phyloP scores from a whole-genome alignment of 1,140 invertebrate genomes.

The Gonioctena quinquepunctata region DNA sequence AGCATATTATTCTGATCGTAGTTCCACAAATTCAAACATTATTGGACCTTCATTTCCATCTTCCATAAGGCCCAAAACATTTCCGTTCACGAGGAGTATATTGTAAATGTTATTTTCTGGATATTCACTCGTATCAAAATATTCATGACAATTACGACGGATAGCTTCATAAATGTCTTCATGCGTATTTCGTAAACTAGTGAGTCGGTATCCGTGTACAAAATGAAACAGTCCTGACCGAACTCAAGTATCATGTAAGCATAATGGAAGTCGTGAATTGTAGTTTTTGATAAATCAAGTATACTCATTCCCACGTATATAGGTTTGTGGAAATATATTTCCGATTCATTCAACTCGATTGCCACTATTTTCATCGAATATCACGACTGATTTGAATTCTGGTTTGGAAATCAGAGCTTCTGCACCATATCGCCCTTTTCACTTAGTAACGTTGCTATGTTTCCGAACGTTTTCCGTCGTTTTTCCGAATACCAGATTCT shows the following conservation, averaged over 20 bases:
- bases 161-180: constrained; percentile 36
- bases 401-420: constrained; percentile 20
- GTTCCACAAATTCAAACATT: constrained; percentile 54
- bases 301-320: constrained; percentile 44
- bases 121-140: constrained; percentile 33
- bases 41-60: too few species aligned
- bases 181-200: constrained; percentile 38
- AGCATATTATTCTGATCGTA: constrained; percentile 56
- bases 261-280: constrained; percentile 44
- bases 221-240: constrained; percentile 31
- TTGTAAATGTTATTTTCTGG: constrained; percentile 32
- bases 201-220: constrained; percentile 35
- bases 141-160: constrained; percentile 22
- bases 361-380: constrained; percentile 41
- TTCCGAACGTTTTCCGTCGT: constrained; percentile 56
- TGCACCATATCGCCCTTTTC: constrained; percentile 22
- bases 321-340: constrained; percentile 53
- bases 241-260: constrained; percentile 34
- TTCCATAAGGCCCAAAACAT: too few species aligned
- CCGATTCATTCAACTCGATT: constrained; percentile 49
- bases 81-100: too few species aligned
- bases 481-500: neutral
- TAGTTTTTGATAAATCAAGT: constrained; percentile 35
- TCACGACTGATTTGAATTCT: constrained; percentile 13
- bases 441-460: constrained; percentile 1